These are phyloP conservation scores for Saimiri boliviensis DNA, from an alignment of 2,113 vertebrate species.

Conservation along the genomic window DNA sequence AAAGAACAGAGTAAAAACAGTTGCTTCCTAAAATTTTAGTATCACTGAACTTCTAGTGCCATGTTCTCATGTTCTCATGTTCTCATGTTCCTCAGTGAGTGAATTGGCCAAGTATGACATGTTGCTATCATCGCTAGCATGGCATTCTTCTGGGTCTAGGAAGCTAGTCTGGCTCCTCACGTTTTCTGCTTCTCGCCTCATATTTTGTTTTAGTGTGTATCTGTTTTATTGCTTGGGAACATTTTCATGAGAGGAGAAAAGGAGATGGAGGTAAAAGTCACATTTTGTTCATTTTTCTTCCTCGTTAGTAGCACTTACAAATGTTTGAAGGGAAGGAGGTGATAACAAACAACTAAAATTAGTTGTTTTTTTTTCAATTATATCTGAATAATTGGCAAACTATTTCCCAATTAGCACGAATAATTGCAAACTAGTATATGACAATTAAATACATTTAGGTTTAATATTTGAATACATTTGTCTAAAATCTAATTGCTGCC, in stretches of 20 bases:
- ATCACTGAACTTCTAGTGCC: background rate
- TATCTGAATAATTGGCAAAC: background rate
- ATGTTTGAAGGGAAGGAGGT: background rate
- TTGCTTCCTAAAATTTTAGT: background rate
- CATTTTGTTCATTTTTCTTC: background rate
- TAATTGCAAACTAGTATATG: background rate
- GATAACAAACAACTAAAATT: background rate
- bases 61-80: too few species aligned
- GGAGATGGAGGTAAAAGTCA: background rate
- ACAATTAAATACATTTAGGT: background rate
- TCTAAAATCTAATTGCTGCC: background rate
- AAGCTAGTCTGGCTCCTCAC: background rate
- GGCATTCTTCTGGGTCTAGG: background rate
- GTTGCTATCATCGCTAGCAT: accelerated
- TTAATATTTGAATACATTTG: background rate
- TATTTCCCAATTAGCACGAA: background rate
- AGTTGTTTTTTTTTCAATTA: background rate
- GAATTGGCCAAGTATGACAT: background rate
- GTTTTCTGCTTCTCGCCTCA: background rate
- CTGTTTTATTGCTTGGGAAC: background rate
- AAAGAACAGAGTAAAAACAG: background rate
- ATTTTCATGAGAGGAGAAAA: background rate
- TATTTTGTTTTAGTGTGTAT: background rate
- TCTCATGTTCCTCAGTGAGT: background rate
- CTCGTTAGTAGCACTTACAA: background rate